Percentiles rank a stretch among this genome's conserved stretches.
These are phyloP conservation scores for Cariama cristata DNA, from an alignment of 2,113 vertebrate species.

Conservation along the genomic window DNA sequence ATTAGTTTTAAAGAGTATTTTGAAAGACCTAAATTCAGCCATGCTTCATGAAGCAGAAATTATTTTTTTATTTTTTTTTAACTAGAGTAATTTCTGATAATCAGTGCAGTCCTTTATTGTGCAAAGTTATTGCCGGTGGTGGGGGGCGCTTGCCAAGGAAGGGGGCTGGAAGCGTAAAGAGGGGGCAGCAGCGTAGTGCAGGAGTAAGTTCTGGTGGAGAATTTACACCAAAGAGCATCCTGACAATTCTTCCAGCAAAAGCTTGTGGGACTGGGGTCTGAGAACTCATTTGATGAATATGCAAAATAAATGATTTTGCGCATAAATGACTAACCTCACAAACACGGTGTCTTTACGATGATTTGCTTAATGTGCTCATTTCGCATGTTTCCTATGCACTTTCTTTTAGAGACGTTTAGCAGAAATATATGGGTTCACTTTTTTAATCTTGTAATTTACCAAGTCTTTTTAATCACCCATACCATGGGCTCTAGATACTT, in stretches of 20 bases:
- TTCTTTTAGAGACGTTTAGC: not conserved
- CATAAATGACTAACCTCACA: not conserved
- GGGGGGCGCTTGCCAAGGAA: not conserved
- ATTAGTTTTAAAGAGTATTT: slow-evolving; percentile 58
- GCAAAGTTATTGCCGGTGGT: not conserved
- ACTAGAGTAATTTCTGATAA: not conserved
- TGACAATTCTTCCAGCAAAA: not conserved
- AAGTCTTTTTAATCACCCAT: not conserved
- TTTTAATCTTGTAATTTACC: not conserved
- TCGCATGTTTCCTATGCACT: not conserved
- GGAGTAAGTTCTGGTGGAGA: not conserved
- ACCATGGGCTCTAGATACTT: not conserved
- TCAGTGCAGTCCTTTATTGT: not conserved
- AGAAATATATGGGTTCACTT: not conserved
- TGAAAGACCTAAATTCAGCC: slow-evolving; percentile 51
- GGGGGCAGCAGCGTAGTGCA: accelerated
- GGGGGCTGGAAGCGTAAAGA: not conserved
- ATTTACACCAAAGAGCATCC: not conserved
- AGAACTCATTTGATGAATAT: not conserved
- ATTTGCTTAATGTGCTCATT: not conserved
- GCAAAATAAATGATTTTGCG: not conserved
- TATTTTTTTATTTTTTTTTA: not conserved
- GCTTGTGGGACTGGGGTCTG: not conserved
- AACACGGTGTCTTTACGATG: not conserved
- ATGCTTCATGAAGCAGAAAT: slow-evolving; percentile 9